Conservation (phyloP, 1,140 invertebrate genomes). For the Cyclina sinensis region DNA sequence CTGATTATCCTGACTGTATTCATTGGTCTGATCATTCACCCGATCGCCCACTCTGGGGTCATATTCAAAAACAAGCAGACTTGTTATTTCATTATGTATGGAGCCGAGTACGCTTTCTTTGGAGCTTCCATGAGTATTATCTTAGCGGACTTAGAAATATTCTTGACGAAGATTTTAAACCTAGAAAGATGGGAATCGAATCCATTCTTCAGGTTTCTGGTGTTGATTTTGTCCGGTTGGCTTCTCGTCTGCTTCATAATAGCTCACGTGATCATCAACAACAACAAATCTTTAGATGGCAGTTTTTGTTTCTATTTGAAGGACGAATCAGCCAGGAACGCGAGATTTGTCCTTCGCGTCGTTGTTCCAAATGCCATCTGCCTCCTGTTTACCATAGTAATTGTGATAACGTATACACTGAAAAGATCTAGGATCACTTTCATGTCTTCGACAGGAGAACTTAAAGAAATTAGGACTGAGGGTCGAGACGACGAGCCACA, state of each 20-base stretch:
- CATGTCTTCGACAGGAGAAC: neutral
- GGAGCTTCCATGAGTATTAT: neutral
- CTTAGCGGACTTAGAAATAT: neutral
- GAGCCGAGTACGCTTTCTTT: slow-evolving; percentile 12
- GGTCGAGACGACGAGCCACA: slow-evolving; percentile 10
- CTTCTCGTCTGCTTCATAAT: neutral
- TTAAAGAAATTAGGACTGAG: slow-evolving; percentile 9
- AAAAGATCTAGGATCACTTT: slow-evolving; percentile 23
- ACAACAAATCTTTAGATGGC: neutral
- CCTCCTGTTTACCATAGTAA: neutral
- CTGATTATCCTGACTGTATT: neutral
- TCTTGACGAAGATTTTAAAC: slow-evolving; percentile 7
- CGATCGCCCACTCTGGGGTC: neutral
- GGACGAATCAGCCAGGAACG: neutral
- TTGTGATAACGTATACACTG: neutral
- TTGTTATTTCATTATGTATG: slow-evolving; percentile 7
- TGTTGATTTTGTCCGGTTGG: neutral
- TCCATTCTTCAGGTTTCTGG: neutral
- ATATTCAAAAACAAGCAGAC: neutral
- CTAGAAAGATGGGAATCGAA: slow-evolving; percentile 4
- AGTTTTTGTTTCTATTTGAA: neutral
- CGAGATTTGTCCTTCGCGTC: neutral
- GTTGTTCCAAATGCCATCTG: neutral
- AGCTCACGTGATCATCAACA: slow-evolving; percentile 19
- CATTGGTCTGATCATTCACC: neutral